Percentiles rank a stretch among this genome's conserved stretches.
These are phyloP conservation scores for Mormyrus hasselquistii DNA, from an alignment of 2,797 vertebrate species.

Conservation along the genomic window DNA sequence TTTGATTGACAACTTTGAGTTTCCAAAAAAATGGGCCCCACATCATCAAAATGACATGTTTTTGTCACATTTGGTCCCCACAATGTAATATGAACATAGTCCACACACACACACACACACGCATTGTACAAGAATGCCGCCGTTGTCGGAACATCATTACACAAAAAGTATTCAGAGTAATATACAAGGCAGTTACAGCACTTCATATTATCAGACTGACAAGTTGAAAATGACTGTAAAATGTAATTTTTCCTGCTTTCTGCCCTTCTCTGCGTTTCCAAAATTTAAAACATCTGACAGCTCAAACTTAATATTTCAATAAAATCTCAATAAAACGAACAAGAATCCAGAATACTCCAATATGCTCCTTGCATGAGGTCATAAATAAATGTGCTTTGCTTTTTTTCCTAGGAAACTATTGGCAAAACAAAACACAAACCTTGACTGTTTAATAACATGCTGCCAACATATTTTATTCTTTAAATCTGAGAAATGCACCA, in stretches of 20 bases:
- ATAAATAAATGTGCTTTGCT: slow-evolving; percentile 1
- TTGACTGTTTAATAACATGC: slow-evolving; percentile 1
- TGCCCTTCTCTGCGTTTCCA: neutral
- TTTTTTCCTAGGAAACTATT: neutral
- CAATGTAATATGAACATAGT: neutral
- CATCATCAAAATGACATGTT: no score
- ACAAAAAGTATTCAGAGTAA: neutral
- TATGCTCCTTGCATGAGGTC: neutral
- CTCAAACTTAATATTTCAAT: neutral
- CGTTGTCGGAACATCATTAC: neutral
- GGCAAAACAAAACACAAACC: neutral
- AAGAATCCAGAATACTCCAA: neutral
- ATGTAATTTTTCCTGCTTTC: neutral
- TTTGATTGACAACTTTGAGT: neutral
- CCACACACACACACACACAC: neutral
- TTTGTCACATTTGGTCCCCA: neutral
- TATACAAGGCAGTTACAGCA: neutral
- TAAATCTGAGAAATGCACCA: neutral
- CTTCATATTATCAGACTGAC: neutral
- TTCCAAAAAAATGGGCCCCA: neutral
- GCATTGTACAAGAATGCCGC: neutral
- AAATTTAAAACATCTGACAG: neutral
- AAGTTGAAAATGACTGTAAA: neutral
- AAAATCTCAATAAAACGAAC: neutral
- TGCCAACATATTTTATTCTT: neutral